A percentile compares a stretch with the other conserved stretches of the same genome.
phyloP scores from a whole-genome alignment of 2,113 vertebrate genomes.

The Lepus europaeus region DNA sequence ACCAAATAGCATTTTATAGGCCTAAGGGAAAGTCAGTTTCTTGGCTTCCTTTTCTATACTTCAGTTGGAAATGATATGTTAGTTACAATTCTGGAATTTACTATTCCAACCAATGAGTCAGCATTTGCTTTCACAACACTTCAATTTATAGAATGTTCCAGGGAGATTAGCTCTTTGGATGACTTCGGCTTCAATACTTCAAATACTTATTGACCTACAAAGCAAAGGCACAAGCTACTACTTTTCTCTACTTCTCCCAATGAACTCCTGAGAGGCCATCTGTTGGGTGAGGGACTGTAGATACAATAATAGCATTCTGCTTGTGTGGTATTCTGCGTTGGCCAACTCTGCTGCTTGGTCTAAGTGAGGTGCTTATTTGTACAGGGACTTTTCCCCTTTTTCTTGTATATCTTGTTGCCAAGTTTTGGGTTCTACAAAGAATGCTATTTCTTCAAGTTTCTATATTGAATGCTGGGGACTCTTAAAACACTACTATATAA shows the following conservation, averaged over 20 bases:
- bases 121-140: slow-evolving; percentile 31
- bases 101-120: background rate
- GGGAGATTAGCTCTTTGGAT: slow-evolving; percentile 4
- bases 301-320: background rate
- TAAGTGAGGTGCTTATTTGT: background rate
- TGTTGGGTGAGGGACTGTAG: background rate
- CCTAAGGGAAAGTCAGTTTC: slow-evolving; percentile 27
- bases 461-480: background rate
- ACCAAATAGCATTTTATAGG: slow-evolving; percentile 37
- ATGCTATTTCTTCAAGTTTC: background rate
- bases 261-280: slow-evolving; percentile 20
- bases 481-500: background rate
- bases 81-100: slow-evolving; percentile 32
- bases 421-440: background rate
- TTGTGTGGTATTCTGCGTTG: background rate
- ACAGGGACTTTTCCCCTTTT: background rate
- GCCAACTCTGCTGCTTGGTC: background rate
- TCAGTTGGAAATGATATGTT: slow-evolving; percentile 23
- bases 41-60: slow-evolving; percentile 14
- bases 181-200: background rate
- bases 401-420: background rate
- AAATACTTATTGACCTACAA: background rate
- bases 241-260: slow-evolving; percentile 1
- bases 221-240: background rate
- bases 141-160: background rate